Conservation (phyloP, 2,888 invertebrate genomes). For the Xanthia icteritia region DNA sequence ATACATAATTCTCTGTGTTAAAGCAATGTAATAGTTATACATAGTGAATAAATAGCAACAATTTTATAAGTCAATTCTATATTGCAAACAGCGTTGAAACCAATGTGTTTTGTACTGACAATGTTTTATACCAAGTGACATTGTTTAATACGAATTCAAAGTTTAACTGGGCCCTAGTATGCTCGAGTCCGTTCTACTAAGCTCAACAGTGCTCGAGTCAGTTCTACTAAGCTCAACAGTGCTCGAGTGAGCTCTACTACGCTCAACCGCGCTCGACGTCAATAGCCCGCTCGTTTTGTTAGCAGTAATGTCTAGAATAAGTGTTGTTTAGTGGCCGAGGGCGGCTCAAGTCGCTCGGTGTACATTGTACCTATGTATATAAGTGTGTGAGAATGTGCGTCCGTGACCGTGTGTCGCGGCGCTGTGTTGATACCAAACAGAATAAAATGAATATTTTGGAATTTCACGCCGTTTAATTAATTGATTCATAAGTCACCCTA, state of each 20-base stretch:
- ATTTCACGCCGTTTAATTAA: slow-evolving; percentile 40
- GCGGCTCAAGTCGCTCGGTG: slow-evolving; percentile 9
- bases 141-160: background rate
- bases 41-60: slow-evolving; percentile 14
- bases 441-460: slow-evolving; percentile 68
- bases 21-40: slow-evolving; percentile 10
- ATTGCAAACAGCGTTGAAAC: background rate
- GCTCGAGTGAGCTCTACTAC: background rate
- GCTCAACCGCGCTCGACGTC: slow-evolving; percentile 9
- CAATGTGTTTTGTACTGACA: slow-evolving; percentile 19
- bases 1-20: slow-evolving; percentile 1
- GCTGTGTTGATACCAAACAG: slow-evolving; percentile 66
- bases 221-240: background rate
- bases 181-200: background rate
- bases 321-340: slow-evolving; percentile 5
- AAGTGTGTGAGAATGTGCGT: slow-evolving; percentile 38
- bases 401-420: slow-evolving; percentile 8
- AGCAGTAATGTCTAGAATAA: slow-evolving; percentile 19
- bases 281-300: background rate
- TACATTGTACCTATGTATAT: slow-evolving; percentile 61
- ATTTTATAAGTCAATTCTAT: slow-evolving; percentile 13
- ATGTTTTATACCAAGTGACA: slow-evolving; percentile 12
- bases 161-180: background rate
- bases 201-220: background rate
- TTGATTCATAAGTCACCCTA: background rate